Base-by-base conservation (phyloP, 1,140 invertebrate species). In the Drosophila ananassae region DNA sequence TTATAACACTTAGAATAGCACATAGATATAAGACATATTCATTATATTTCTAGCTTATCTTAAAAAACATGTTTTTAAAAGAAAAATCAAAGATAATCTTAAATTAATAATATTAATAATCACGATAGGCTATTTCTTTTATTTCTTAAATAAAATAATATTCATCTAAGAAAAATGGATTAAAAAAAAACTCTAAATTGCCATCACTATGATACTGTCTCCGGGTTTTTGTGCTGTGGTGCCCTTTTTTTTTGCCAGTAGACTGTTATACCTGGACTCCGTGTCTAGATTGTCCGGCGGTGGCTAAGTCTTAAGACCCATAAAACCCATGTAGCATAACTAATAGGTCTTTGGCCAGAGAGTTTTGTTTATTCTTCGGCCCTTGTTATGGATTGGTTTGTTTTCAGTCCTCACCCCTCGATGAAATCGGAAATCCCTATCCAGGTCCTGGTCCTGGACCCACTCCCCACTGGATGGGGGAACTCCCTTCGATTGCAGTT, bases 251-350 rank as follows among this genome's bases (percentile, higher is more conserved):
- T 46, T 7, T 25, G 7, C 9, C 55, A 12, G 25, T 41, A 12
- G 10, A 28, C 25, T 30, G 41, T 12, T 47, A 28, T 13, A 13
- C 8, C 12, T 30, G 34, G 17, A 32, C 25, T 69, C 48, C 67
- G 67, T 69, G 66, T 69, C 66, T 48, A 52, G 44, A 57, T 25
- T 69, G 66, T 56, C 64, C 53, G 50, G 54, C 72, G 52, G 50
- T 73, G 57, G 68, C 32, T 39, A 55, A 79, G 71, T 61, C 77
- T 50, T 61, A 39, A 63, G 73, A 76, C 53, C 61, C 76, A 76
- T 79, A 76, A 79, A 79, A 79, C 62, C 59, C 71, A 79, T 68
- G 62, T 84, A 79, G 79, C 80, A 84, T 79, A 84, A 84, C 80
- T 84, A 83, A 84, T 79, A 72, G 79, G 72, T 76, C 55, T 81